A percentile compares a stretch with the other conserved stretches of the same genome.
These are phyloP conservation scores for Lutraria lutraria DNA, from an alignment of 2,888 invertebrate species.

Conservation along the genomic window DNA sequence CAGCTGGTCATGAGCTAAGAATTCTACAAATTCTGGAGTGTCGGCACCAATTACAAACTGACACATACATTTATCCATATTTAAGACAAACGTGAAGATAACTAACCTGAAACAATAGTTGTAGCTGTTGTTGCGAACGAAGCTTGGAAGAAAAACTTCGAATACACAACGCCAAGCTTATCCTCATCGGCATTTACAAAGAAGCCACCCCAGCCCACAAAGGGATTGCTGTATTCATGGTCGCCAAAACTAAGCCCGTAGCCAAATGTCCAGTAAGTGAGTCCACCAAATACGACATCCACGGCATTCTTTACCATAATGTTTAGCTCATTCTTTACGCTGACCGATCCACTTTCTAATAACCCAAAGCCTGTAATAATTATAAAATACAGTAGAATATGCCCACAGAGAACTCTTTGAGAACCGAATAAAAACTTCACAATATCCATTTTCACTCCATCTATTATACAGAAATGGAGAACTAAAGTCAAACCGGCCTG, in stretches of 20 bases:
- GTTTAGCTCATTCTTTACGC: slow-evolving; percentile 81
- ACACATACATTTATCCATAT: too few relatives aligned
- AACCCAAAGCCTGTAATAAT: slow-evolving; percentile 80
- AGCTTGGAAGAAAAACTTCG: slow-evolving; percentile 83
- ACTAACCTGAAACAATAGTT: slow-evolving; percentile 82
- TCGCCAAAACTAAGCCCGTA: slow-evolving; percentile 82
- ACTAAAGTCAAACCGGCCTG: too few relatives aligned
- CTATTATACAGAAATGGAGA: too few relatives aligned
- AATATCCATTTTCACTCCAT: too few relatives aligned
- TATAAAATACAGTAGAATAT: not conserved
- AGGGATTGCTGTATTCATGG: slow-evolving; percentile 70
- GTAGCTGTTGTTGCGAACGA: slow-evolving; percentile 82
- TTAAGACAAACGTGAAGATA: not conserved
- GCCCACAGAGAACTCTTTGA: too few relatives aligned
- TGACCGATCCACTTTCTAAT: slow-evolving; percentile 80
- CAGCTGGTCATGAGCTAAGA: too few relatives aligned
- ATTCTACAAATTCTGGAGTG: too few relatives aligned
- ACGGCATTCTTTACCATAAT: slow-evolving; percentile 84
- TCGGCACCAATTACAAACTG: too few relatives aligned
- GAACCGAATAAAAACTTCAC: too few relatives aligned
- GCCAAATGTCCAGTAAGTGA: slow-evolving; percentile 81
- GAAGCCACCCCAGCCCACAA: slow-evolving; percentile 81
- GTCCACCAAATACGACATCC: slow-evolving; percentile 82
- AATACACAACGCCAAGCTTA: slow-evolving; percentile 74
- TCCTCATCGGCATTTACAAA: slow-evolving; percentile 85